Base-by-base conservation (phyloP, 1,140 invertebrate species). In the Drosophila virilis region DNA sequence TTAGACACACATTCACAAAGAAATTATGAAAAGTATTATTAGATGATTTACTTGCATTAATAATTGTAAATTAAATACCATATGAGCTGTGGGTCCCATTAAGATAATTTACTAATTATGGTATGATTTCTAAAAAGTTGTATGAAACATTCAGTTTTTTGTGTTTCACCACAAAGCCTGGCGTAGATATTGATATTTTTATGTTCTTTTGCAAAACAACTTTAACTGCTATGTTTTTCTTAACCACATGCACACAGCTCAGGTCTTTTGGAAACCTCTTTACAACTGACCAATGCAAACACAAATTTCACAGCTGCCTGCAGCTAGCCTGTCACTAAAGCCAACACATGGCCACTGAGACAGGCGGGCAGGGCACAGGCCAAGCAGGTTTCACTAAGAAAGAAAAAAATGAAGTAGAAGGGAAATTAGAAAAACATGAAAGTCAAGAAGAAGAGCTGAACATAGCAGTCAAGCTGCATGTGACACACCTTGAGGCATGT, bases 401-500 rank as follows among this genome's bases (percentile, higher is more conserved):
- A 45, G 15, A 45, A 65, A 51, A 33, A 43, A 43, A 67, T 1
- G 74, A 28, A 62, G 73, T 73, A 8, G 15, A 62, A 28, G 22
- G 4, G 22, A 48, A 64, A 58, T 43, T 55, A n/a, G 57, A 37
- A 33, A 28, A 43, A 12, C 48, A 43, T 50, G 22, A 37, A 37
- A 52, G 48, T 17, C 70, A 28, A 62, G 35, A 65, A 51, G 37
- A 52, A 60, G 8, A 65, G 22, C 46, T 58, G 52, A 22, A 67
- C 22, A 59, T 40, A 42, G 43, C 48, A 79, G 80, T 51, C 73
- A 70, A 75, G 65, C 77, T 82, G 65, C 61, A 73, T 68, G 77
- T 74, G 77, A 84, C 76, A 78, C 72, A 62, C 67, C 80, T 77
- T 58, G 67, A 60, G 76, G 80, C 69, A 55, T 48, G 45, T 77